These are phyloP conservation scores for Sphaerophoria rueppellii DNA, from an alignment of 2,888 invertebrate genomes.

Conservation along the genomic window DNA sequence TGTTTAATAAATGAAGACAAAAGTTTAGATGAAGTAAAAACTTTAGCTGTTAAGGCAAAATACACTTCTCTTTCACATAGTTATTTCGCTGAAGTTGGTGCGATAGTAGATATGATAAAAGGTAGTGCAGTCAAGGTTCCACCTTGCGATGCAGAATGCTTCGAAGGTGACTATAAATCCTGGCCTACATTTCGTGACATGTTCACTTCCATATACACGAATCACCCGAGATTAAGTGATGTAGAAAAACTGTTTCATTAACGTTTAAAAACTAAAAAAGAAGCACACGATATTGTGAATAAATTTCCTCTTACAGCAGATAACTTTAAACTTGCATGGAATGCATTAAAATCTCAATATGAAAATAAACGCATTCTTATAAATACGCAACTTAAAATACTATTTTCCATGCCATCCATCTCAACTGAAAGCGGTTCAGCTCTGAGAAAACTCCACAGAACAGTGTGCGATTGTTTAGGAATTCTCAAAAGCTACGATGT, in stretches of 20 bases:
- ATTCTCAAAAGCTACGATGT: neutral
- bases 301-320: neutral
- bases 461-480: neutral
- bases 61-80: neutral
- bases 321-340: constrained; percentile 3
- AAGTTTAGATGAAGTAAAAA: neutral
- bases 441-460: constrained; percentile 7
- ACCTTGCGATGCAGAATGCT: constrained; percentile 20
- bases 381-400: neutral
- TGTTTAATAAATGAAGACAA: neutral
- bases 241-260: too few relatives aligned
- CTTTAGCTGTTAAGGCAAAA: neutral
- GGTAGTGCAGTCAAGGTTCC: neutral
- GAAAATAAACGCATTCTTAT: constrained; percentile 1
- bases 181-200: constrained; percentile 14
- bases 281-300: constrained; percentile 1
- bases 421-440: neutral
- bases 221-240: too few relatives aligned
- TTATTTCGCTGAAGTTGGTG: constrained; percentile 5
- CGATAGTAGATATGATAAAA: neutral
- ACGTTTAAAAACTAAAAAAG: neutral
- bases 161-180: constrained; percentile 22
- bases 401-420: neutral
- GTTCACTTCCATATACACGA: too few relatives aligned
- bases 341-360: neutral